These are phyloP conservation scores for Sebastiscus albofasciatus DNA, from an alignment of 2,797 vertebrate species.

Conservation along the genomic window DNA sequence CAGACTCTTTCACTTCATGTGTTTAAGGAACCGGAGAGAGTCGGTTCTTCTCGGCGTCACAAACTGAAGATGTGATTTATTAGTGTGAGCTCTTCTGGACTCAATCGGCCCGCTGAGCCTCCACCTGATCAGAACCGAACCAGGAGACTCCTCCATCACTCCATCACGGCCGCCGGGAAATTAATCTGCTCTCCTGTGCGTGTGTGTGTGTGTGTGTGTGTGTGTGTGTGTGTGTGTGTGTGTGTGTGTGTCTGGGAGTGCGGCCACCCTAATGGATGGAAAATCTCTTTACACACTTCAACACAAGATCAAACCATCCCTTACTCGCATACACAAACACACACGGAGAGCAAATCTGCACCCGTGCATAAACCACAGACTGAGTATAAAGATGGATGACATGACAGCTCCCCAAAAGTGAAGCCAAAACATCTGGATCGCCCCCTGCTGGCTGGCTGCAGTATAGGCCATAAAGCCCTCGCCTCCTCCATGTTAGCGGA, in stretches of 20 bases:
- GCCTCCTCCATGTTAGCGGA: too few relatives aligned
- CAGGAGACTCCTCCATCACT: too few relatives aligned
- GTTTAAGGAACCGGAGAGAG: not conserved
- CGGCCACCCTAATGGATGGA: constrained; percentile 76
- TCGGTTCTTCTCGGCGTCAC: not conserved
- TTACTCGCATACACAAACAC: constrained; percentile 42
- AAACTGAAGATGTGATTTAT: not conserved
- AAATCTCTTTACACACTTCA: constrained; percentile 76
- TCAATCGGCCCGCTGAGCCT: not conserved
- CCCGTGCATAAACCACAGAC: constrained; percentile 9
- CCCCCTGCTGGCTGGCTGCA: not conserved
- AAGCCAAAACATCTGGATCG: not conserved
- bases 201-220: not conserved
- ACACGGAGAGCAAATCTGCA: constrained; percentile 22
- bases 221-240: not conserved
- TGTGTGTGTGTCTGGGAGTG: constrained; percentile 18
- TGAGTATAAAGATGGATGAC: not conserved
- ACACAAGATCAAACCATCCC: constrained; percentile 55
- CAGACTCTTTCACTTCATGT: not conserved
- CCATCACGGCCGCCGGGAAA: too few relatives aligned
- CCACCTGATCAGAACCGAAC: too few relatives aligned
- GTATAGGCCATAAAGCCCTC: not conserved
- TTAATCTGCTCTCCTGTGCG: not conserved
- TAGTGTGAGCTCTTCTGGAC: not conserved
- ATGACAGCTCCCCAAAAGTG: not conserved